These are phyloP conservation scores for Atta colombica DNA, from an alignment of 1,140 invertebrate genomes.

Conservation along the genomic window DNA sequence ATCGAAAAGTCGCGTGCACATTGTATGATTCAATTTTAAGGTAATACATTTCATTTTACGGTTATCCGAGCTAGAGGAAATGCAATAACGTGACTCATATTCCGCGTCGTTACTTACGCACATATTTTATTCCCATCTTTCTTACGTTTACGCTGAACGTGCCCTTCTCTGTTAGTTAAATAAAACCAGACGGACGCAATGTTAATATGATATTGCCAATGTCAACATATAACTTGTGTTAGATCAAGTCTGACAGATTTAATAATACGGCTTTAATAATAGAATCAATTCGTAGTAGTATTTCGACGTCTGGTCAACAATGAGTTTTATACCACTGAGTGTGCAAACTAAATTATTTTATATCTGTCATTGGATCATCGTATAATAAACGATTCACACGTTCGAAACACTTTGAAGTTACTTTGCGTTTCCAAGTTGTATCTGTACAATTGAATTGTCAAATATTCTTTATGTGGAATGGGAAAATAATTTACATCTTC, in stretches of 20 bases:
- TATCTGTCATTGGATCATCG: neutral
- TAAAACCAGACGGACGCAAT: conserved; percentile 13
- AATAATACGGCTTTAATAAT: conserved; percentile 33
- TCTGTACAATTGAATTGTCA: neutral
- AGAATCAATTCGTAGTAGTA: conserved; percentile 14
- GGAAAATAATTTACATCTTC: neutral
- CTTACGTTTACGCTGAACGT: neutral
- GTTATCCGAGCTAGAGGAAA: neutral
- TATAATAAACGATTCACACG: neutral
- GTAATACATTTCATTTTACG: conserved; percentile 28
- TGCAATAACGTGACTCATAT: neutral
- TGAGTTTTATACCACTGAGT: conserved; percentile 27
- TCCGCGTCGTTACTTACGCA: neutral
- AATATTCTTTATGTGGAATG: neutral
- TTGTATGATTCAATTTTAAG: neutral
- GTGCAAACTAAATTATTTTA: neutral
- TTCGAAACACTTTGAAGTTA: neutral
- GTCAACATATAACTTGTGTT: conserved; percentile 17
- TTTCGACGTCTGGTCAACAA: conserved; percentile 11
- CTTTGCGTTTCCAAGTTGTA: neutral
- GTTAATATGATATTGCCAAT: conserved; percentile 23
- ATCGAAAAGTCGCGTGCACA: neutral
- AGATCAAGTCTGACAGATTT: neutral
- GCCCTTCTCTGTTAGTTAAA: neutral
- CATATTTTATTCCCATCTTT: neutral